Base-by-base conservation (phyloP, 2,888 invertebrate species). In the Flabesymbios commensalis region DNA sequence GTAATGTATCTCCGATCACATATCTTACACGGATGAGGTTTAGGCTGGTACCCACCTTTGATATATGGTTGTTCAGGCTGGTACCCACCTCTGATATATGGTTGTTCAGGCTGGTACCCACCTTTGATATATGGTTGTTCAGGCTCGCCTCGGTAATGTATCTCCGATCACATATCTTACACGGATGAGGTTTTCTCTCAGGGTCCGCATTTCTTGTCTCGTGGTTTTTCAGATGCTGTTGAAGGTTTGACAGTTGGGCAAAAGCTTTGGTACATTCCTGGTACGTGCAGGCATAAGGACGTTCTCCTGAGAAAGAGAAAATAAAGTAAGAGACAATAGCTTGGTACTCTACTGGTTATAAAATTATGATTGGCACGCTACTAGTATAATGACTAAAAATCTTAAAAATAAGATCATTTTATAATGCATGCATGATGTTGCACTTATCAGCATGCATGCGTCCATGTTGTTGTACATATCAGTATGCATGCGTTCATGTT, bases 161-260 rank as follows among this genome's bases (percentile, higher is more conserved):
- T 47, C 95, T 94, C 81, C 96, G 94, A 60, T 95, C 94, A 84
- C 96, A 96, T 75, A 95, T 94, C 82, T 91, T 93, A 86, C 97
- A 98, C 84, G 96, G 94, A 87, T 93, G 97, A 54, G 99, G 98
- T 83, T 99, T 99, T 43, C 57, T 45, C 36, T 73, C 82, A 42
- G 98, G 98, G 84, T 94, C 94, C 78, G 94, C 93, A 29, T 29
- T 33, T 72, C 94, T 88, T 62, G 94, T 94, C 82, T 95, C 96
- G 84, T 99, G 99, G 70, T 98, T 99, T 78, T 99, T 90, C 83
- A 98, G 95, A 86, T 99, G 99, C 85, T 99, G 98, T 85, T 99
- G 98, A 67, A 99, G 89, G 84, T 99, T 99, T 69, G 95, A 95
- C 73, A 99, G 88, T 86, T 99, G 99, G 61, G 98, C 99, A 86